These are phyloP conservation scores for Isoperla grammatica DNA, from an alignment of 2,888 invertebrate species.

Conservation along the genomic window DNA sequence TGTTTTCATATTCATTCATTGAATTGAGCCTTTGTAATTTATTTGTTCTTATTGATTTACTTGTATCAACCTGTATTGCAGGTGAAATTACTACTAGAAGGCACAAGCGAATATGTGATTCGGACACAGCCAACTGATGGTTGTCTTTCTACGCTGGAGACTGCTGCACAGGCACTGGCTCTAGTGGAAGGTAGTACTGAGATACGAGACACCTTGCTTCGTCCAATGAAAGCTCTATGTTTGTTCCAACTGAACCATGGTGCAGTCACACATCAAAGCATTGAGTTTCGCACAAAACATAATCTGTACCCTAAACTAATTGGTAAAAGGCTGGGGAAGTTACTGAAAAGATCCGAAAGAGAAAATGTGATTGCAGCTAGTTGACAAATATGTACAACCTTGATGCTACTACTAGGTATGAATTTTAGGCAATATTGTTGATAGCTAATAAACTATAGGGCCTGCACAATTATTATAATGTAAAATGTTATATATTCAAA, in stretches of 20 bases:
- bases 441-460: neutral
- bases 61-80: no score
- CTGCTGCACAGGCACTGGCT: conserved; percentile 72
- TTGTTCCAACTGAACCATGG: conserved; percentile 85
- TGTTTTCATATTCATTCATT: no score
- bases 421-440: neutral
- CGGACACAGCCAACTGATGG: conserved; percentile 90
- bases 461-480: no score
- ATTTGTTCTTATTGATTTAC: no score
- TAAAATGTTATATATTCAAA: no score
- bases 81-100: conserved; percentile 69
- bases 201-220: conserved; percentile 58
- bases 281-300: conserved; percentile 78
- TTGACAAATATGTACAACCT: neutral
- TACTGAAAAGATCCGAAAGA: conserved; percentile 14
- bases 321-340: conserved; percentile 62
- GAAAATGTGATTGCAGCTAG: neutral
- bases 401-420: neutral
- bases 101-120: conserved; percentile 82
- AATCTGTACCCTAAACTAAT: conserved; percentile 73
- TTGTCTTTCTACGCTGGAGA: conserved; percentile 85
- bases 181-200: conserved; percentile 65
- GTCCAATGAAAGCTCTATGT: conserved; percentile 78
- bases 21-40: no score
- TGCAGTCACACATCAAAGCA: conserved; percentile 89